phyloP scores from a whole-genome alignment of 1,140 invertebrate genomes.

The Tribolium castaneum region DNA sequence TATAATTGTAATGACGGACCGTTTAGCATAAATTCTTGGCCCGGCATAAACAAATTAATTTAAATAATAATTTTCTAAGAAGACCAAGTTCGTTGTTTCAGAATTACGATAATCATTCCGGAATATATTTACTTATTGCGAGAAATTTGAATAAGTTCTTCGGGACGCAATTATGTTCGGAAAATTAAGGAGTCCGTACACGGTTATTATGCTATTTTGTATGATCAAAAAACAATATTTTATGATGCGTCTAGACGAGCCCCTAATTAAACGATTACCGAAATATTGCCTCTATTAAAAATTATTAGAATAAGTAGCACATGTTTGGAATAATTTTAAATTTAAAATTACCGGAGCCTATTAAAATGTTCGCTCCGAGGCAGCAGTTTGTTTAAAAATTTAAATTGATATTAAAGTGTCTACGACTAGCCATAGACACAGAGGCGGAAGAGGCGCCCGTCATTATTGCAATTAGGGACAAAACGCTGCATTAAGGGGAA shows the following conservation, averaged over 20 bases:
- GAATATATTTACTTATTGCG: slow-evolving; percentile 33
- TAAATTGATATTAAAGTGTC: slow-evolving; percentile 37
- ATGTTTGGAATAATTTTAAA: slow-evolving; percentile 39
- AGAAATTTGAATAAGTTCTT: slow-evolving; percentile 36
- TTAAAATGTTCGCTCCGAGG: slow-evolving; percentile 16
- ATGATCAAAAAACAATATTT: slow-evolving; percentile 36
- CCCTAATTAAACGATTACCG: slow-evolving; percentile 41
- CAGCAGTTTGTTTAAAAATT: slow-evolving; percentile 41
- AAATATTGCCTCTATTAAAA: slow-evolving; percentile 23
- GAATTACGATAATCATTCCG: slow-evolving; percentile 22
- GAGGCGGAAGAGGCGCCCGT: slow-evolving; percentile 14
- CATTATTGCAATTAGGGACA: slow-evolving; percentile 25
- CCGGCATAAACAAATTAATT: slow-evolving; percentile 25
- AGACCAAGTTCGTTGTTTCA: background rate
- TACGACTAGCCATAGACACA: background rate
- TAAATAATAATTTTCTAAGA: slow-evolving; percentile 35
- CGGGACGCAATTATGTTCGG: slow-evolving; percentile 25
- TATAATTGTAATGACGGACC: slow-evolving; percentile 10
- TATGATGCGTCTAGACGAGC: slow-evolving; percentile 41
- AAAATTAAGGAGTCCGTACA: slow-evolving; percentile 26
- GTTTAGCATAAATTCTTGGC: slow-evolving; percentile 26
- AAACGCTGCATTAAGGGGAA: slow-evolving; percentile 19
- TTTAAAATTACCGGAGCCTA: slow-evolving; percentile 18
- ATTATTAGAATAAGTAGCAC: slow-evolving; percentile 45
- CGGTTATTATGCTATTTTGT: slow-evolving; percentile 33